Percentiles rank a stretch among this genome's conserved stretches.
Conservation (phyloP, 2,888 invertebrate species). For the Macropis europaea region DNA sequence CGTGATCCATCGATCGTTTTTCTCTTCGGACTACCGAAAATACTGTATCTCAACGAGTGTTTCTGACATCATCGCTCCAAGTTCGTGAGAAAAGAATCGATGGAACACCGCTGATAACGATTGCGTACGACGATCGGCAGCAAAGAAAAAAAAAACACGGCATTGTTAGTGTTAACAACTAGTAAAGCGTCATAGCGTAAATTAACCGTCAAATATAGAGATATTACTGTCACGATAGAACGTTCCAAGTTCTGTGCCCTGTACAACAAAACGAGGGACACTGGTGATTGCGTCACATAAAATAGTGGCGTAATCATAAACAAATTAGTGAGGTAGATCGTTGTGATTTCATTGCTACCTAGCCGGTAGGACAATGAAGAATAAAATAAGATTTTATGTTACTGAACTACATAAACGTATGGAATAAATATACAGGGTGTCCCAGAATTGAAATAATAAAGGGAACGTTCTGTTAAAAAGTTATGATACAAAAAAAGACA, state of each 20-base stretch:
- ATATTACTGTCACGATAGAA: constrained; percentile 66
- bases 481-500: no score
- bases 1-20: constrained; percentile 12
- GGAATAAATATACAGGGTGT: neutral
- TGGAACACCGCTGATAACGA: constrained; percentile 10
- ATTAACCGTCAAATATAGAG: constrained; percentile 65
- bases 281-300: constrained; percentile 14
- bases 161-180: constrained; percentile 75
- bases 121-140: constrained; percentile 41
- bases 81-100: constrained; percentile 17
- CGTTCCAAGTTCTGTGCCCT: constrained; percentile 53
- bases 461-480: no score
- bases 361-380: constrained; percentile 16
- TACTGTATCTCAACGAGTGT: neutral
- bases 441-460: no score
- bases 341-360: constrained; percentile 36
- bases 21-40: neutral
- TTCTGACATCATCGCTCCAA: no score
- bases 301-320: constrained; percentile 46
- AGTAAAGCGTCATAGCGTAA: constrained; percentile 72
- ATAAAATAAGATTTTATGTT: constrained; percentile 2
- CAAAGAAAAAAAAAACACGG: constrained; percentile 64
- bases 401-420: neutral
- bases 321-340: constrained; percentile 53
- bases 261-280: constrained; percentile 35